Base-by-base conservation (phyloP, 2,113 vertebrate species). In the Petroica traversi region DNA sequence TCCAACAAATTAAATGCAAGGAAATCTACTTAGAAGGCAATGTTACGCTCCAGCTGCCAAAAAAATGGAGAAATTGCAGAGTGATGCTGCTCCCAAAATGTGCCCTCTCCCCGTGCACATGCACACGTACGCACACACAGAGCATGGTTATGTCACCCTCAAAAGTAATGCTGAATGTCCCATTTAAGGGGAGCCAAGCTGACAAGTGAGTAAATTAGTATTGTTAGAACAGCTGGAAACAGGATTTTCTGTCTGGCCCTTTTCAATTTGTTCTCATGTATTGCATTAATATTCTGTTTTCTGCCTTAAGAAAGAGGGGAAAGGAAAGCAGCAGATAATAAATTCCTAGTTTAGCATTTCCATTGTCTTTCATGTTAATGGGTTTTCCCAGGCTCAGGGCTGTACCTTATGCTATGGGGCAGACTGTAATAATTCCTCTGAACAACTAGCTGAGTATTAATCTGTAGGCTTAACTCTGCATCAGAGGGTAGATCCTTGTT, bases 91-190 rank as follows among this genome's bases (percentile, higher is more conserved):
- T 89, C 57, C 61, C 23, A 72, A 85, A 82, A 68, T 61, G 61
- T 61, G 26, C 33, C 23, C 17, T 40, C 12, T 78, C 34, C 41
- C 13, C 16, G 8, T 57, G 54, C 23, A 13, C n/a, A 5, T 7
- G 18, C 29, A 31, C 80, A 57, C n/a, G 22, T 45, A 54, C 51
- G 58, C 43, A 29, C 19, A 48, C 19, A 33, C 8, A 69, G 2
- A 80, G 5, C 0, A 0, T 45, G 49, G 23, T 57, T 57, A 25
- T 45, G 29, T 86, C 59, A 91, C 0, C 0, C 54, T 52, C 19
- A 34, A 18, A 72, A 85, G 28, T 38, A 59, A 33, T 24, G 38
- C 43, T 57, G 55, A 58, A 18, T 31, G 72, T 52, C 73, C 74
- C 41, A 12, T 72, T 79, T 82, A 62, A 62, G 19, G 25, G n/a